Evolutionary conservation across 2,888 invertebrate genomes (phyloP).

Genomic region (Lottia scabra): DNA sequence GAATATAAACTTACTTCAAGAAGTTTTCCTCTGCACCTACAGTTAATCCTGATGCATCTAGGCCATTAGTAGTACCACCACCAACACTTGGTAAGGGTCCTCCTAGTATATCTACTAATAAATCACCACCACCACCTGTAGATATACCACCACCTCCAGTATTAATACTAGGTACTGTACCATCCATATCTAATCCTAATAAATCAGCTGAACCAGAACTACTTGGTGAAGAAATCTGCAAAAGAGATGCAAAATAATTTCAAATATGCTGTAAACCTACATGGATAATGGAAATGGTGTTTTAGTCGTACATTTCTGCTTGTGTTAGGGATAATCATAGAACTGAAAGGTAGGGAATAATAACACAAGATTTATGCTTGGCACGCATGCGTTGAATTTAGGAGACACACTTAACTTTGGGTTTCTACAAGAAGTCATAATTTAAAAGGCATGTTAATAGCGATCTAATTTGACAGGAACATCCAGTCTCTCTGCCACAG

Average conservation of each 20-base stretch:
- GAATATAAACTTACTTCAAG: conserved; percentile 79
- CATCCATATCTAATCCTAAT: conserved; percentile 89
- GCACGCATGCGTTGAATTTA: too few species aligned
- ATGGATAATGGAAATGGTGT: too few species aligned
- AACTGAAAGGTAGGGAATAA: too few species aligned
- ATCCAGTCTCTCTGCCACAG: too few species aligned
- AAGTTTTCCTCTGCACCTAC: conserved; percentile 78
- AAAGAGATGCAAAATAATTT: background rate
- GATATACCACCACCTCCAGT: conserved; percentile 64
- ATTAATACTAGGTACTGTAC: conserved; percentile 77
- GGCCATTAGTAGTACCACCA: conserved; percentile 41
- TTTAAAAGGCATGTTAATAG: too few species aligned
- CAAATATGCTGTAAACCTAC: too few species aligned
- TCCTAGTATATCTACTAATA: conserved; percentile 88
- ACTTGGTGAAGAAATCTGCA: conserved; percentile 34
- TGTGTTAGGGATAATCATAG: too few species aligned
- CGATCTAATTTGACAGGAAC: too few species aligned
- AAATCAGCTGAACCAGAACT: conserved; percentile 79
- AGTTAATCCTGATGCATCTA: conserved; percentile 46
- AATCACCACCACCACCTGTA: conserved; percentile 66
- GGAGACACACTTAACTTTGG: too few species aligned
- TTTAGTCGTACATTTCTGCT: too few species aligned
- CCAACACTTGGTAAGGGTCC: conserved; percentile 23
- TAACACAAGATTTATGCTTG: too few species aligned
- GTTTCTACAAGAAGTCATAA: too few species aligned